Evolutionary conservation across 2,797 vertebrate species (phyloP), one percentile per base, ranked within the genome.

Genomic region (Parambassis ranga): DNA sequence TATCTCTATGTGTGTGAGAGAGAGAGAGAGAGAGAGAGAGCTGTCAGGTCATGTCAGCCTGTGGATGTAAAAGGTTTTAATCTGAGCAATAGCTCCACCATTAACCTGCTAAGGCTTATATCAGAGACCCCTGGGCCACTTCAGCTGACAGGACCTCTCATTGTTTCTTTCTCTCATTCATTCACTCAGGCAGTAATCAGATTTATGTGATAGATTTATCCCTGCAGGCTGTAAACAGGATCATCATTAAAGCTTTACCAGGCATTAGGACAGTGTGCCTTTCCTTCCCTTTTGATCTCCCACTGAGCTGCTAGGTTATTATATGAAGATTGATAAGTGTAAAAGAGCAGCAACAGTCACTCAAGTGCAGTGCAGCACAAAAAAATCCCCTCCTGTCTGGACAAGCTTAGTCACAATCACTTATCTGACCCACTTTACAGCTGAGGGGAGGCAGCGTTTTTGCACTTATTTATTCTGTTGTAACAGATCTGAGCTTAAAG

Each of bases 61-160:
- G 16, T 15, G 73, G 80, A 72, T 61, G 61, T 74, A 77, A 75
- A 39, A 42, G 76, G 76, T 48, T 71, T 72, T 33, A 77, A 71
- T 71, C 41, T 23, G 38, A 65, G 53, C 69, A 53, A 75, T 77
- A 72, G 69, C 58, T 49, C n/a, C 51, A 37, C 59, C 27, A 46
- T 57, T 69, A 74, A 70, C 37, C 36, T 15, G 0, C 48, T 26
- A 7, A 52, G 38, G 37, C 49, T 30, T 48, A 67, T 65, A 59
- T 15, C 41, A 77, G 27, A 65, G 36, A 62, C 62, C 60, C 27
- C 23, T 2, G 19, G 27, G 43, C 14, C 4, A 23, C 37, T 10
- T 59, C 26, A 24, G 30, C 57, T 58, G 15, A 22, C 50, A 24
- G 24, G n/a, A 47, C 18, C 1, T 14, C 19, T 11, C 16, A 16